phyloP scores from a whole-genome alignment of 2,888 invertebrate species.

The Plebejus argus region DNA sequence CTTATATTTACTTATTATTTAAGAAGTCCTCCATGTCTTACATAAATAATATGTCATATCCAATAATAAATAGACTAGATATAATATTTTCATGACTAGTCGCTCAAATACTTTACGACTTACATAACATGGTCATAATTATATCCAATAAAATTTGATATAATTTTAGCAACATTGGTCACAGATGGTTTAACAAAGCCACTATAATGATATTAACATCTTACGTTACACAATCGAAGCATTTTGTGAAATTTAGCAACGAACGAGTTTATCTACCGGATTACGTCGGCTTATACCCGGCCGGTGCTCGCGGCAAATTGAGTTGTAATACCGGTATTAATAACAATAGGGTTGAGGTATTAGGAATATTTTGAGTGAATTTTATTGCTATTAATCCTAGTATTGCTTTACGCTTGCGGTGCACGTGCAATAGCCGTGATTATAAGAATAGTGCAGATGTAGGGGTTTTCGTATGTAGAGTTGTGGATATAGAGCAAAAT shows the following conservation, averaged over 20 bases:
- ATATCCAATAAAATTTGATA: slow-evolving; percentile 24
- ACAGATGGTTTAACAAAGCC: neutral
- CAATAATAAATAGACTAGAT: too few relatives aligned
- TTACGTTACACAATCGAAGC: slow-evolving; percentile 56
- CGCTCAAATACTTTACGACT: too few relatives aligned
- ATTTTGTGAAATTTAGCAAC: slow-evolving; percentile 66
- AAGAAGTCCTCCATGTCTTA: too few relatives aligned
- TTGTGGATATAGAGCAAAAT: too few relatives aligned
- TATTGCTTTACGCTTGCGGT: neutral
- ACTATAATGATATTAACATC: slow-evolving; percentile 43
- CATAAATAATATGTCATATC: too few relatives aligned
- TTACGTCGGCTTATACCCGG: slow-evolving; percentile 58
- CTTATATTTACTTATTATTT: too few relatives aligned
- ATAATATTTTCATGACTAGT: too few relatives aligned
- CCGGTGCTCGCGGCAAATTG: slow-evolving; percentile 70
- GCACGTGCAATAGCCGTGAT: neutral
- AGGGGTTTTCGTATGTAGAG: too few relatives aligned
- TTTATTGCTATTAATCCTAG: neutral
- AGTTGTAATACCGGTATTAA: slow-evolving; percentile 79
- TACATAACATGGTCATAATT: slow-evolving; percentile 18
- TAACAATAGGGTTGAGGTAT: slow-evolving; percentile 52
- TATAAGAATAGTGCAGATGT: too few relatives aligned
- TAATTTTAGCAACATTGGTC: neutral
- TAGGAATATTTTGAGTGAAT: neutral
- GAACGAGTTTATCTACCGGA: slow-evolving; percentile 75